phyloP scores from a whole-genome alignment of 2,113 vertebrate genomes.

The Hemicordylus capensis region DNA sequence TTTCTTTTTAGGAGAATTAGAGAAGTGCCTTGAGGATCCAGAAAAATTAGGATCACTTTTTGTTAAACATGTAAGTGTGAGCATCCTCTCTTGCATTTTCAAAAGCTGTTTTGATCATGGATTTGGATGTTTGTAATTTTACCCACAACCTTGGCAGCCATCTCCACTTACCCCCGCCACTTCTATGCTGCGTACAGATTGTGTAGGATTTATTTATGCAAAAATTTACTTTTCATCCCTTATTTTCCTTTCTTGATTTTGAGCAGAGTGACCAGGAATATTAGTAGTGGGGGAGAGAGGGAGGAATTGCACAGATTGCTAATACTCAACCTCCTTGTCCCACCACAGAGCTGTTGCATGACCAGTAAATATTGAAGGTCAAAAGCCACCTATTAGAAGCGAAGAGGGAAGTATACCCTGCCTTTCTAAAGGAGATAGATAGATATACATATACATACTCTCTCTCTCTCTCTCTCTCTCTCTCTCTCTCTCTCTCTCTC shows the following conservation, averaged over 20 bases:
- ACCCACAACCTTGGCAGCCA: background rate
- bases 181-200: background rate
- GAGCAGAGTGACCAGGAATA: background rate
- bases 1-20: slow-evolving; percentile 95
- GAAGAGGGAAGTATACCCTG: background rate
- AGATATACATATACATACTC: too few relatives aligned
- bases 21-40: slow-evolving; percentile 97
- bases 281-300: background rate
- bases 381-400: background rate
- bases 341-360: background rate
- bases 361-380: background rate
- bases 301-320: background rate
- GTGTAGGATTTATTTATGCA: background rate
- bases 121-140: background rate
- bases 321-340: background rate
- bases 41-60: slow-evolving; percentile 93
- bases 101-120: background rate
- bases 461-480: too few relatives aligned
- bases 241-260: background rate
- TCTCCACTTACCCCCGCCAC: too few relatives aligned
- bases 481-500: too few relatives aligned
- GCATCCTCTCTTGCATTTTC: background rate
- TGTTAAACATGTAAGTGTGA: slow-evolving; percentile 89
- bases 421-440: too few relatives aligned
- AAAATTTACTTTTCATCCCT: background rate